These are phyloP conservation scores for Psettodes erumei DNA, from an alignment of 2,113 vertebrate species.

Conservation along the genomic window DNA sequence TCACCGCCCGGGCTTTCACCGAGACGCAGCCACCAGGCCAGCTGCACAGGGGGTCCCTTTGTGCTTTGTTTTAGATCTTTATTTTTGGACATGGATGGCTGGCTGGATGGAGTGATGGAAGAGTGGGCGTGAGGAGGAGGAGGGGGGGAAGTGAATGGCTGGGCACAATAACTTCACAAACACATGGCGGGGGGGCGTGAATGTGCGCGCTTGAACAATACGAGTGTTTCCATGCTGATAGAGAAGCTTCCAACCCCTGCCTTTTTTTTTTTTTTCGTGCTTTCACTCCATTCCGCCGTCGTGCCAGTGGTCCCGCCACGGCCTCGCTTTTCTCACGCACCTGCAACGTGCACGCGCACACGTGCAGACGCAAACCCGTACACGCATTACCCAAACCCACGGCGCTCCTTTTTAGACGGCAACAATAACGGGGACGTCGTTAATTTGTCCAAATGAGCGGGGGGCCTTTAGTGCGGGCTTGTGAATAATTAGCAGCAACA, in stretches of 20 bases:
- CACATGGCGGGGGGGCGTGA: conserved; percentile 5
- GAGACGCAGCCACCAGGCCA: conserved; percentile 39
- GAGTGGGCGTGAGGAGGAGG: conserved; percentile 21
- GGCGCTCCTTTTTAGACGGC: conserved; percentile 64
- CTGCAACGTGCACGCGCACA: conserved; percentile 18
- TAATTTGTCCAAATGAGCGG: conserved; percentile 73
- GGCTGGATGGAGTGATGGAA: conserved; percentile 35
- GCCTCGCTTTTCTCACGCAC: no score
- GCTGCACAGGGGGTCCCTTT: conserved; percentile 60
- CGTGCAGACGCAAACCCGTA: conserved; percentile 18
- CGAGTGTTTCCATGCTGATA: not conserved
- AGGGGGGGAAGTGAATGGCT: conserved; percentile 4
- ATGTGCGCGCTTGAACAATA: not conserved
- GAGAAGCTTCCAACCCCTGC: not conserved
- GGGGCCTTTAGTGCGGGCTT: conserved; percentile 60
- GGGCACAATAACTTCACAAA: conserved; percentile 22
- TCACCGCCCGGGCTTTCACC: conserved; percentile 5
- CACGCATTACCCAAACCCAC: conserved; percentile 43
- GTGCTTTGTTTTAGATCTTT: conserved; percentile 64
- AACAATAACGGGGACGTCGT: conserved; percentile 71
- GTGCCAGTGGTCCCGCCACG: not conserved
- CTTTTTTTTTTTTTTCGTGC: not conserved
- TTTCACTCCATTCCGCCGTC: not conserved
- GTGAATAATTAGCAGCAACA: conserved; percentile 78
- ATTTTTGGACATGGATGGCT: conserved; percentile 48